Evolutionary conservation across 2,888 invertebrate species (phyloP).

Genomic region (Sphaerophoria rueppellii): DNA sequence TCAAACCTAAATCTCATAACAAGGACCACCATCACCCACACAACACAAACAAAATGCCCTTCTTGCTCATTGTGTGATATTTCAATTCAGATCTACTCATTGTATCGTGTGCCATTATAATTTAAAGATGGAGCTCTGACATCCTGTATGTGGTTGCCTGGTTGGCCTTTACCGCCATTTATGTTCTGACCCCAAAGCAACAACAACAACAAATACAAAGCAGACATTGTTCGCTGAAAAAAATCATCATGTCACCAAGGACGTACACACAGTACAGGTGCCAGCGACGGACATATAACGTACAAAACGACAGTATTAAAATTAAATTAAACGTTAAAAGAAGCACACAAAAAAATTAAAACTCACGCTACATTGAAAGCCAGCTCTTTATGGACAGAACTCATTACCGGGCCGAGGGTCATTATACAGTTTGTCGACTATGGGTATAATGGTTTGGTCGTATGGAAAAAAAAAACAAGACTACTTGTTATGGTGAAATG

Average conservation of each 20-base stretch:
- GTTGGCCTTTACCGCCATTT: neutral
- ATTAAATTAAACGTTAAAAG: constrained; percentile 60
- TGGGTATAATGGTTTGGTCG: neutral
- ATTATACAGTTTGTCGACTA: neutral
- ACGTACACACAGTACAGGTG: constrained; percentile 11
- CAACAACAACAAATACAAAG: constrained; percentile 26
- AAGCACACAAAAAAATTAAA: constrained; percentile 39
- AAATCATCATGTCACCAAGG: constrained; percentile 29
- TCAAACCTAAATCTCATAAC: constrained; percentile 13
- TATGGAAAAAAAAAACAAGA: neutral
- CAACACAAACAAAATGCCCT: constrained; percentile 16
- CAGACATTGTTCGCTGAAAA: neutral
- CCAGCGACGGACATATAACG: constrained; percentile 57
- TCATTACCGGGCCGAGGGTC: constrained; percentile 56
- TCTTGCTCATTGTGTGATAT: neutral
- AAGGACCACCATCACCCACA: neutral
- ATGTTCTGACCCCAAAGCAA: neutral
- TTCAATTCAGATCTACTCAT: constrained; percentile 6
- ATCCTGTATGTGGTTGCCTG: neutral
- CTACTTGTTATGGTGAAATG: no score
- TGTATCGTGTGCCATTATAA: neutral
- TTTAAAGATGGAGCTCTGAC: neutral
- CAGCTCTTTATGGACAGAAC: constrained; percentile 63
- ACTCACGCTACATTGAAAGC: constrained; percentile 63
- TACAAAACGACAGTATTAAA: constrained; percentile 70